Conservation (phyloP, 1,140 invertebrate genomes). For the Doryteuthis pealeii region DNA sequence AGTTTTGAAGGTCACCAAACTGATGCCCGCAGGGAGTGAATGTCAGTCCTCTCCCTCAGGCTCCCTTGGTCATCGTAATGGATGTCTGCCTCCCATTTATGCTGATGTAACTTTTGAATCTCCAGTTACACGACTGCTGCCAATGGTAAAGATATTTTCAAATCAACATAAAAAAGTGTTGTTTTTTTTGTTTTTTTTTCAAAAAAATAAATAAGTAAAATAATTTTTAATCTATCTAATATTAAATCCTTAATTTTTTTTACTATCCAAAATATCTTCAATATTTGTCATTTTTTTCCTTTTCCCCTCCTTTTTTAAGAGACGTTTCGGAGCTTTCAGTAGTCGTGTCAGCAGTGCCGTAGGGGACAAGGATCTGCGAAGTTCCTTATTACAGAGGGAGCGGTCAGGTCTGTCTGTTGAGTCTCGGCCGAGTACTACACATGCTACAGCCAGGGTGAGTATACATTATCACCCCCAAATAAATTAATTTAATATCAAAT, state of each 20-base stretch:
- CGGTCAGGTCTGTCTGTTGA: neutral
- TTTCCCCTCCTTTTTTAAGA: no score
- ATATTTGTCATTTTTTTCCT: no score
- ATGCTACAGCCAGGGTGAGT: slow-evolving; percentile 5
- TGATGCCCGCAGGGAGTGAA: neutral
- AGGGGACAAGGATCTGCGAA: slow-evolving; percentile 1
- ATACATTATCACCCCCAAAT: no score
- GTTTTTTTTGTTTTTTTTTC: no score
- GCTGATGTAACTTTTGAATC: neutral
- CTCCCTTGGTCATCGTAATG: neutral
- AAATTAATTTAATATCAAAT: no score
- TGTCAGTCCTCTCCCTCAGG: neutral
- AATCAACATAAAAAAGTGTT: no score
- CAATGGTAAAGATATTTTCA: neutral
- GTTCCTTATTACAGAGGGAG: neutral
- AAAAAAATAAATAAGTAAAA: no score
- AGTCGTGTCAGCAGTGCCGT: slow-evolving; percentile 7
- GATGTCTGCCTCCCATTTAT: neutral
- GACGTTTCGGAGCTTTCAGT: neutral
- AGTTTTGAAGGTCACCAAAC: neutral
- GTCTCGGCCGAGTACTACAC: neutral
- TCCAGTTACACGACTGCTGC: neutral
- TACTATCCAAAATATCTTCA: no score
- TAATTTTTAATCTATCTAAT: no score
- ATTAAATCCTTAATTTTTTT: no score